Conservation (phyloP, 2,797 vertebrate species). For the Acanthopagrus latus region DNA sequence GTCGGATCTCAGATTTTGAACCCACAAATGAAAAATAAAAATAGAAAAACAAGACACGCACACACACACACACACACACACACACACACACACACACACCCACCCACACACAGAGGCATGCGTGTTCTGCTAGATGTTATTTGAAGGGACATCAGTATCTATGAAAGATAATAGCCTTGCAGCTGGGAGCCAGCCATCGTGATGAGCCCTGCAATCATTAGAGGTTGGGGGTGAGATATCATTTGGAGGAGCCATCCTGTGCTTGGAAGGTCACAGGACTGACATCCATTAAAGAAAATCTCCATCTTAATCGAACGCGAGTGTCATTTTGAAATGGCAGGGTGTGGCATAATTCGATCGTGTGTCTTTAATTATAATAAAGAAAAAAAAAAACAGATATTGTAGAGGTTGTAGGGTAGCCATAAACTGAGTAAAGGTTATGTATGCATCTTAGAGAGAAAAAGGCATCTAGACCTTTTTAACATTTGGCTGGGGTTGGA, state of each 20-base stretch:
- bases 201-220: constrained; percentile 60
- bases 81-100: neutral
- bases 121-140: constrained; percentile 52
- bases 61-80: neutral
- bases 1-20: too few relatives aligned
- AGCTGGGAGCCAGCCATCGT: constrained; percentile 61
- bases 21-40: too few relatives aligned
- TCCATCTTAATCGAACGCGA: constrained; percentile 23
- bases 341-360: neutral
- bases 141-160: constrained; percentile 67
- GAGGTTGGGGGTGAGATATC: constrained; percentile 40
- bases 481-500: too few relatives aligned
- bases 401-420: too few relatives aligned
- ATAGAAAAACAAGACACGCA: too few relatives aligned
- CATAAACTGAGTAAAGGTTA: too few relatives aligned
- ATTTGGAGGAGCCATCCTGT: constrained; percentile 29
- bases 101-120: neutral
- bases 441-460: too few relatives aligned
- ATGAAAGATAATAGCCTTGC: constrained; percentile 68
- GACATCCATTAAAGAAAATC: constrained; percentile 26
- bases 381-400: neutral
- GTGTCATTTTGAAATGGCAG: constrained; percentile 18
- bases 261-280: constrained; percentile 51
- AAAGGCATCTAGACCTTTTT: too few relatives aligned
- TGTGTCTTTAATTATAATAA: neutral